Conservation (phyloP, 1,140 invertebrate species). For the Drosophila bocki region DNA sequence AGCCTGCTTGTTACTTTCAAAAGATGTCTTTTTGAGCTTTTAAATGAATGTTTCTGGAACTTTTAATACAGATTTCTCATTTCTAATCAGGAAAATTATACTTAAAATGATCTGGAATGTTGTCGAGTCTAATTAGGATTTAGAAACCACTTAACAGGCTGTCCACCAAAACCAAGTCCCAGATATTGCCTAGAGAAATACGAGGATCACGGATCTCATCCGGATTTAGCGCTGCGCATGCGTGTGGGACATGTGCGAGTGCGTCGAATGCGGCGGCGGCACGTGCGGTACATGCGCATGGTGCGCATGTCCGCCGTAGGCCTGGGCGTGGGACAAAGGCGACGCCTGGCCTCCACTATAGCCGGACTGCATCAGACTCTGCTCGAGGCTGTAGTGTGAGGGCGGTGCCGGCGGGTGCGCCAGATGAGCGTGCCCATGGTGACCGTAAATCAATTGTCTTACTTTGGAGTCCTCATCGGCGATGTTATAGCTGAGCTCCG, state of each 20-base stretch:
- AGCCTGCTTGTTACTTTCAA: not conserved
- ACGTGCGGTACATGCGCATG: conserved; percentile 83
- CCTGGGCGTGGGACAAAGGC: conserved; percentile 82
- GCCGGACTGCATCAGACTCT: conserved; percentile 84
- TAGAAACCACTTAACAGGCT: not conserved
- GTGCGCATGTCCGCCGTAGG: conserved; percentile 78
- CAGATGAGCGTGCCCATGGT: conserved; percentile 88
- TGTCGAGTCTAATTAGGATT: not conserved
- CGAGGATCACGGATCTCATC: conserved; percentile 14
- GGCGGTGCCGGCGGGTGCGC: conserved; percentile 82
- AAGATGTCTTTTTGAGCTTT: not conserved
- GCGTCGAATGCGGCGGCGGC: conserved; percentile 80
- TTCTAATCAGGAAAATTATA: not conserved
- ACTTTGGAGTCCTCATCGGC: conserved; percentile 97
- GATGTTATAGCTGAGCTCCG: conserved; percentile 98
- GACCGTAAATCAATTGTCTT: conserved; percentile 96
- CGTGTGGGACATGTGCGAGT: conserved; percentile 84
- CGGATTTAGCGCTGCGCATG: conserved; percentile 79
- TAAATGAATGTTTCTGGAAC: not conserved
- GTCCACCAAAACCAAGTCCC: conserved; percentile 23
- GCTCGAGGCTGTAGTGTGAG: conserved; percentile 83
- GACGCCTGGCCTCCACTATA: conserved; percentile 86
- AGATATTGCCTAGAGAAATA: conserved; percentile 25
- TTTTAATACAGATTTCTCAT: not conserved
- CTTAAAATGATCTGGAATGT: not conserved